Base-by-base conservation (phyloP, 2,113 vertebrate genomes). In the Alexandromys fortis region DNA sequence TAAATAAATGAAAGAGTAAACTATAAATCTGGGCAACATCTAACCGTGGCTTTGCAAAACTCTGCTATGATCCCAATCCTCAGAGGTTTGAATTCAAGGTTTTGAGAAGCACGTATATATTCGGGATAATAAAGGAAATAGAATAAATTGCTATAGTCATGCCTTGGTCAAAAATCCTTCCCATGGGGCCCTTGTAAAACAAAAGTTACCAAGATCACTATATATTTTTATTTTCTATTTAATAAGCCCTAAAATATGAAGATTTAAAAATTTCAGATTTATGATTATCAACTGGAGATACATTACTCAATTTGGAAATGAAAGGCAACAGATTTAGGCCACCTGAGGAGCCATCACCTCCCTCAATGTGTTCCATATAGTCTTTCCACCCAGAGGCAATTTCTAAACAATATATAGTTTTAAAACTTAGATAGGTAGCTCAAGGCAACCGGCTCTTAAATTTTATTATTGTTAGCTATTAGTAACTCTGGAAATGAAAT, bases 401-500 rank as follows among this genome's bases (percentile, higher is more conserved):
- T 28, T 86, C 16, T 55, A 76, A 95, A 45, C 45, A 61, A 45
- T 14, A 72, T 17, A 61, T 3, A 88, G 12, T 75, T 78, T 90
- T n/a, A 22, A 94, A 68, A 91, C 33, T 13, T 52, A 61, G 26
- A 67, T 16, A 52, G 19, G 26, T 2, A 77, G 12, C 42, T 85
- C 89, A 55, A 52, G 65, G 89, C 19, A 95, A 85, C 7, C 13
- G 70, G 10, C 6, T 70, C 65, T 93, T 78, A 3, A 30, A 45
- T 77, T 95, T 95, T 82, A 58, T 86, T 82, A 86, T 95, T 86
- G 75, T 16, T 38, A 94, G 24, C 10, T 76, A 14, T 77, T 65
- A 94, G 42, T 55, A 86, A 87, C 10, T 86, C 63, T 28, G 61
- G 28, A 67, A 90, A 49, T 21, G 78, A 85, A 85, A 58, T 22